A percentile compares a stretch with the other conserved stretches of the same genome.
These are phyloP conservation scores for Monodelphis domestica DNA, from an alignment of 2,797 vertebrate species.

Conservation along the genomic window DNA sequence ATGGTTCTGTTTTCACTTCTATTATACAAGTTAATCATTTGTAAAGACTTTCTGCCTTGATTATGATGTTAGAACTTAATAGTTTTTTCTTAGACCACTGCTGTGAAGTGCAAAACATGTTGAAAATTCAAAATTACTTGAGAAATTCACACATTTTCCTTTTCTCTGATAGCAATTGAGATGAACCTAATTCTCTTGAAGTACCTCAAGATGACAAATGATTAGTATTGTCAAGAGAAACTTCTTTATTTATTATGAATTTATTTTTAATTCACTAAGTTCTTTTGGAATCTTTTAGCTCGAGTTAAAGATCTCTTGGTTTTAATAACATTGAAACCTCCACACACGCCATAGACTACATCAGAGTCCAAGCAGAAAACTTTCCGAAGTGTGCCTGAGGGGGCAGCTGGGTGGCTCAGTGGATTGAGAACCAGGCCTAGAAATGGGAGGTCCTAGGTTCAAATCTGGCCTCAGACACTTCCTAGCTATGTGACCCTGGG, in stretches of 20 bases:
- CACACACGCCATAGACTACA: not conserved
- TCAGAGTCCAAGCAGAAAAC: not conserved
- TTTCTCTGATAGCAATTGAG: not conserved
- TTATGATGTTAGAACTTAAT: not conserved
- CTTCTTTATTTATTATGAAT: not conserved
- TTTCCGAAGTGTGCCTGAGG: not conserved
- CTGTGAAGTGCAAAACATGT: not conserved
- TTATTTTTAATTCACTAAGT: too few relatives aligned
- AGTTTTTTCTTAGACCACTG: not conserved
- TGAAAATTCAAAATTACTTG: not conserved
- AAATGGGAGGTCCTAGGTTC: too few relatives aligned
- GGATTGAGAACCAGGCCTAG: too few relatives aligned
- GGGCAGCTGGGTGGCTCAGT: too few relatives aligned
- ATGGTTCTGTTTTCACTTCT: conserved; percentile 10
- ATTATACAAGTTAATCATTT: not conserved
- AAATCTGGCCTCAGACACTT: too few relatives aligned
- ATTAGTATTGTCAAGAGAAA: conserved; percentile 28
- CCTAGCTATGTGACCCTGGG: too few relatives aligned
- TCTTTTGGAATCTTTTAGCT: not conserved
- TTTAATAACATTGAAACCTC: not conserved
- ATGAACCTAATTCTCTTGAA: conserved; percentile 12
- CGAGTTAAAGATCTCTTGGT: not conserved
- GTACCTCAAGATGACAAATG: conserved; percentile 2
- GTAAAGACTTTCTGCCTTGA: not conserved
- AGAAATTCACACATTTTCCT: not conserved